Percentiles rank a stretch among this genome's conserved stretches.
phyloP scores from a whole-genome alignment of 2,888 invertebrate species.

The Osedax fenrisi region DNA sequence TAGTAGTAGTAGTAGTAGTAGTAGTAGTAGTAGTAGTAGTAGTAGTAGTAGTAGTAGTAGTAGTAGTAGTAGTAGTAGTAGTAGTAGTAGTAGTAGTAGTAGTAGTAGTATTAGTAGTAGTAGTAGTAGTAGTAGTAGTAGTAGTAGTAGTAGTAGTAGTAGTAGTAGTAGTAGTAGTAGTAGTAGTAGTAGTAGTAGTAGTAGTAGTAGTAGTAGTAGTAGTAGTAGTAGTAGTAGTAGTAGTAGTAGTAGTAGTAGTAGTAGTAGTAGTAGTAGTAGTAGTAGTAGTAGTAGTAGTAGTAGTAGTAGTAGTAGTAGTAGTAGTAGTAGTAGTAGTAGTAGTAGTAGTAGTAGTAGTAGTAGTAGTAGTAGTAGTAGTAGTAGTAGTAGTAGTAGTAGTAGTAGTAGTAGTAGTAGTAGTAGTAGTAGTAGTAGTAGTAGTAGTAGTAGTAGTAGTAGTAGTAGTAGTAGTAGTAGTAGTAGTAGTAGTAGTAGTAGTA shows the following conservation, averaged over 20 bases:
- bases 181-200: too few relatives aligned
- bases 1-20: neutral
- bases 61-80: neutral
- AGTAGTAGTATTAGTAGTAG: too few relatives aligned
- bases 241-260: neutral
- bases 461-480: neutral
- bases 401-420: neutral
- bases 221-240: neutral
- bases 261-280: neutral
- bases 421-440: neutral
- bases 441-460: neutral
- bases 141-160: neutral
- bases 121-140: neutral
- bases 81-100: neutral
- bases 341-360: neutral
- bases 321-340: too few relatives aligned
- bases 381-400: neutral
- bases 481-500: neutral
- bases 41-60: neutral
- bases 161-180: neutral
- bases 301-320: neutral
- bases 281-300: neutral
- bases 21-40: slow-evolving; percentile 2
- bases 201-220: neutral
- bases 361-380: neutral